These are phyloP conservation scores for Sphaerophoria taeniata DNA, from an alignment of 2,888 invertebrate species.

Conservation along the genomic window DNA sequence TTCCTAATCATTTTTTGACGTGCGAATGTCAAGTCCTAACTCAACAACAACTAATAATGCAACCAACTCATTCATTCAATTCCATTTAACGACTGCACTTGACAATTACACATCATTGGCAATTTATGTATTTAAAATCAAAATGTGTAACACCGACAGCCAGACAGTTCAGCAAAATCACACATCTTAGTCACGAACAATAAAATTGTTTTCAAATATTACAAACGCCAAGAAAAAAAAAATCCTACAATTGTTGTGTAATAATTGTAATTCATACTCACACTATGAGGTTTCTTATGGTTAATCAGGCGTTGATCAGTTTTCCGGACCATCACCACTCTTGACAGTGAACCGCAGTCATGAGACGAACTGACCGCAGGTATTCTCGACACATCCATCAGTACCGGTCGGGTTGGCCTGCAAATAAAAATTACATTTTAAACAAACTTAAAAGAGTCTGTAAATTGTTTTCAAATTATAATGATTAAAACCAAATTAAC, in stretches of 20 bases:
- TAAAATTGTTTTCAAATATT: neutral
- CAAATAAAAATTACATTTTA: constrained; percentile 51
- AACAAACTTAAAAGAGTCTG: neutral
- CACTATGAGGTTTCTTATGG: constrained; percentile 83
- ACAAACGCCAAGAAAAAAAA: neutral
- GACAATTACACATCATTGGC: constrained; percentile 11
- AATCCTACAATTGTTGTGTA: neutral
- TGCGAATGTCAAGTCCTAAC: too few relatives aligned
- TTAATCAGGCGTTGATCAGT: constrained; percentile 87
- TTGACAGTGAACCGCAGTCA: constrained; percentile 83
- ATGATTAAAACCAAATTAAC: constrained; percentile 38
- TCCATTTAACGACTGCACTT: constrained; percentile 2
- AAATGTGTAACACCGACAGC: constrained; percentile 22
- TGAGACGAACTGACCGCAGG: constrained; percentile 79
- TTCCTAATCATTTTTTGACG: too few relatives aligned
- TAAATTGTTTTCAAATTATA: constrained; percentile 9
- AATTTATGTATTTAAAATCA: constrained; percentile 9
- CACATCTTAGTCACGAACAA: constrained; percentile 8
- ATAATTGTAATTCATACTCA: constrained; percentile 66
- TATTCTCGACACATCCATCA: constrained; percentile 77
- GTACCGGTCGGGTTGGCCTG: constrained; percentile 77
- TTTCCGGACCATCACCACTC: constrained; percentile 88
- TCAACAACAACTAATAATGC: too few relatives aligned
- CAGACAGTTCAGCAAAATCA: neutral
- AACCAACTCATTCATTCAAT: neutral